Evolutionary conservation across 1,140 invertebrate species (phyloP).

Genomic region (Chymomyza costata): DNA sequence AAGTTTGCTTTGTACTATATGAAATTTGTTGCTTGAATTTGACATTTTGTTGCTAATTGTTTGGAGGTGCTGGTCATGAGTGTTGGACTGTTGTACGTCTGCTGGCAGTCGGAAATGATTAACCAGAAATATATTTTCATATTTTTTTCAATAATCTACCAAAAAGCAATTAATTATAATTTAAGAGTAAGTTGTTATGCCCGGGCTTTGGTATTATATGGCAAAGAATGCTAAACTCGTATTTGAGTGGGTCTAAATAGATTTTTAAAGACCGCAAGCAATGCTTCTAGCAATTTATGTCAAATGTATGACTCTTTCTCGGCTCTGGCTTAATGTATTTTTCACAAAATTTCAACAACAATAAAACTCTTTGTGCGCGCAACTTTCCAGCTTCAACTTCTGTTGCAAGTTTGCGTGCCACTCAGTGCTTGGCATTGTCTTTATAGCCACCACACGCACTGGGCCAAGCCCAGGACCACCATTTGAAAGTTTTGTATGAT

Average conservation of each 20-base stretch:
- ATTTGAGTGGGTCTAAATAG: too few relatives aligned
- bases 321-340: slow-evolving; percentile 6
- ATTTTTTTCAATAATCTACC: slow-evolving; percentile 26
- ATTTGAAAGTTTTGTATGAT: too few relatives aligned
- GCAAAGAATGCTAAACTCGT: too few relatives aligned
- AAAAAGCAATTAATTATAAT: slow-evolving; percentile 49
- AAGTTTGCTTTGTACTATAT: not conserved
- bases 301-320: too few relatives aligned
- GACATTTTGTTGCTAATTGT: slow-evolving; percentile 63
- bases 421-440: slow-evolving; percentile 37
- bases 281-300: too few relatives aligned
- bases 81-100: slow-evolving; percentile 26
- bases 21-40: slow-evolving; percentile 38
- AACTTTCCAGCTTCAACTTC: slow-evolving; percentile 20
- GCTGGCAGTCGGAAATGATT: slow-evolving; percentile 42
- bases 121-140: slow-evolving; percentile 27
- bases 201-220: too few relatives aligned
- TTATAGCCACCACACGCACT: not conserved
- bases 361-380: slow-evolving; percentile 44
- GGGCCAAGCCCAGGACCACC: slow-evolving; percentile 53
- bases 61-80: slow-evolving; percentile 20
- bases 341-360: slow-evolving; percentile 24
- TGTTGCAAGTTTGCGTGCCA: slow-evolving; percentile 42
- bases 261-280: slow-evolving; percentile 12
- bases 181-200: too few relatives aligned